Evolutionary conservation across 2,113 vertebrate genomes (phyloP).

Genomic region (Glaucomys volans): DNA sequence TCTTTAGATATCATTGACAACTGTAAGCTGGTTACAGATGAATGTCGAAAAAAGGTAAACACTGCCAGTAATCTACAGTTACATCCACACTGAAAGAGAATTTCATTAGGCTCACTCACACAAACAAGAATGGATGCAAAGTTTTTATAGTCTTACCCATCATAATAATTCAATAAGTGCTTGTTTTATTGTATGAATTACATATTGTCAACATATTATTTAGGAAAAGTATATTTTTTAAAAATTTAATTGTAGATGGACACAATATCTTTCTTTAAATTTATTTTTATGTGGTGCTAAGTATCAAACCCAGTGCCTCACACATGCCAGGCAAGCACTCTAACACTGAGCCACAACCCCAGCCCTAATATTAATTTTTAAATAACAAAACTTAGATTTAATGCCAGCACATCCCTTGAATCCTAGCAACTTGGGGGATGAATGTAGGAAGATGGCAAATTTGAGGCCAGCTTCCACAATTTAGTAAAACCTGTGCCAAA

Average conservation of each 20-base stretch:
- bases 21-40: conserved; percentile 95
- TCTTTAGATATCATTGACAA: conserved; percentile 95
- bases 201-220: background rate
- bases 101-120: conserved; percentile 24
- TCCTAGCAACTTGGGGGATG: background rate
- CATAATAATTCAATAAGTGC: background rate
- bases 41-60: conserved; percentile 93
- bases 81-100: background rate
- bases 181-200: background rate
- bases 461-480: background rate
- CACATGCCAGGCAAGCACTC: too few species aligned
- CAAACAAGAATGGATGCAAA: background rate
- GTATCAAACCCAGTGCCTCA: too few species aligned
- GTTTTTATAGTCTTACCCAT: background rate
- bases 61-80: background rate
- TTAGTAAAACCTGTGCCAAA: background rate
- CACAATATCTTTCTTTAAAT: too few species aligned
- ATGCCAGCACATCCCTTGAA: background rate
- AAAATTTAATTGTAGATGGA: too few species aligned
- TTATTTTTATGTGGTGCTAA: too few species aligned
- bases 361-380: background rate
- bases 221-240: background rate
- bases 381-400: background rate
- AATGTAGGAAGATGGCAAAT: background rate
- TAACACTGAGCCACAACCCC: too few species aligned